Evolutionary conservation across 2,888 invertebrate genomes (phyloP).

Genomic region (Trilocha varians): DNA sequence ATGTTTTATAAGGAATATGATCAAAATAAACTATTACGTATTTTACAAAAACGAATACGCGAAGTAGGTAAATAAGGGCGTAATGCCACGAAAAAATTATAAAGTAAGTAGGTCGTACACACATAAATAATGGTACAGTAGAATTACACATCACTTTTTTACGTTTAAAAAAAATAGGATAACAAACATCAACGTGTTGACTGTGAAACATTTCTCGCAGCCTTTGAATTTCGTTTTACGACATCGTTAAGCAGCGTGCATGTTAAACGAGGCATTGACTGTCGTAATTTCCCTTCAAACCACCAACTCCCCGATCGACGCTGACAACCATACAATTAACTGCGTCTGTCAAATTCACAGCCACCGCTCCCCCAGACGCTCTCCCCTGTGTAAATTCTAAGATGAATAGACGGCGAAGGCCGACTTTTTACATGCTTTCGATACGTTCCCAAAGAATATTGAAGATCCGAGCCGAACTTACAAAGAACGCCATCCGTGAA

Average conservation of each 20-base stretch:
- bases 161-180: background rate
- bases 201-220: constrained; percentile 22
- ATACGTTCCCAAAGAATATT: constrained; percentile 9
- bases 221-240: constrained; percentile 37
- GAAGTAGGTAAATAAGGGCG: too few species aligned
- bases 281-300: constrained; percentile 40
- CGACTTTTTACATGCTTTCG: constrained; percentile 19
- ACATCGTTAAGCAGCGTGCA: constrained; percentile 39
- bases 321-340: constrained; percentile 58
- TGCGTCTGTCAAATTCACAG: constrained; percentile 60
- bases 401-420: constrained; percentile 23
- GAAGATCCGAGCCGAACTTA: constrained; percentile 4
- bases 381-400: constrained; percentile 29
- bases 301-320: constrained; percentile 35
- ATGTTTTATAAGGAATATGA: too few species aligned
- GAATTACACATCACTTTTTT: background rate
- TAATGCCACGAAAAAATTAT: too few species aligned
- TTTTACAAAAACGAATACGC: too few species aligned
- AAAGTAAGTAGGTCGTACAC: too few species aligned
- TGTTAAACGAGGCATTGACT: constrained; percentile 42
- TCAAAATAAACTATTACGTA: too few species aligned
- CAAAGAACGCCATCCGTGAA: constrained; percentile 7
- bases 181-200: background rate
- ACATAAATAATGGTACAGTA: too few species aligned
- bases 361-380: constrained; percentile 36